phyloP scores from a whole-genome alignment of 1,140 invertebrate species.

The Neodiprion fabricii region DNA sequence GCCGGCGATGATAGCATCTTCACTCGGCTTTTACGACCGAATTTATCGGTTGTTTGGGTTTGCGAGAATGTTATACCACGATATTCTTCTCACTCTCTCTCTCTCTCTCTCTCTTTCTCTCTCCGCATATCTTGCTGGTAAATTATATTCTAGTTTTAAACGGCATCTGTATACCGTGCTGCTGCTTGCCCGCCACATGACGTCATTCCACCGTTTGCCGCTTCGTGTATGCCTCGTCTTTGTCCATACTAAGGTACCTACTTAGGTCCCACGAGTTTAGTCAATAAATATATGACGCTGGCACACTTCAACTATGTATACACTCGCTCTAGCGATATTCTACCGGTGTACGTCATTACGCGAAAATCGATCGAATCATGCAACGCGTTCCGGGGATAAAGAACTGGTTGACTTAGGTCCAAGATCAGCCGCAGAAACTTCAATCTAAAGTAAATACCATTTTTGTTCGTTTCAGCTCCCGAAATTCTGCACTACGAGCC shows the following conservation, averaged over 20 bases:
- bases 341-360: no score
- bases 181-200: neutral
- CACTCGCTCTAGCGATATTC: no score
- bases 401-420: no score
- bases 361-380: no score
- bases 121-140: neutral
- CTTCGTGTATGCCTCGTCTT: no score
- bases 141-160: conserved; percentile 12
- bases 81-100: neutral
- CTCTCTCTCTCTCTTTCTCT: neutral
- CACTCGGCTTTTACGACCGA: neutral
- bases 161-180: neutral
- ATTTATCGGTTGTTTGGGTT: neutral
- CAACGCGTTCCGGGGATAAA: no score
- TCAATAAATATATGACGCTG: no score
- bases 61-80: neutral
- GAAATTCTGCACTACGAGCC: conserved; percentile 79
- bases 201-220: neutral
- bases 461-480: conserved; percentile 67
- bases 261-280: no score
- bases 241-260: no score
- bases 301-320: no score
- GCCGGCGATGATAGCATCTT: neutral
- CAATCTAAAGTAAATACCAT: no score
- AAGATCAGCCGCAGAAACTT: no score